Evolutionary conservation across 2,888 invertebrate species (phyloP).

Genomic region (Chymomyza fuscimana): DNA sequence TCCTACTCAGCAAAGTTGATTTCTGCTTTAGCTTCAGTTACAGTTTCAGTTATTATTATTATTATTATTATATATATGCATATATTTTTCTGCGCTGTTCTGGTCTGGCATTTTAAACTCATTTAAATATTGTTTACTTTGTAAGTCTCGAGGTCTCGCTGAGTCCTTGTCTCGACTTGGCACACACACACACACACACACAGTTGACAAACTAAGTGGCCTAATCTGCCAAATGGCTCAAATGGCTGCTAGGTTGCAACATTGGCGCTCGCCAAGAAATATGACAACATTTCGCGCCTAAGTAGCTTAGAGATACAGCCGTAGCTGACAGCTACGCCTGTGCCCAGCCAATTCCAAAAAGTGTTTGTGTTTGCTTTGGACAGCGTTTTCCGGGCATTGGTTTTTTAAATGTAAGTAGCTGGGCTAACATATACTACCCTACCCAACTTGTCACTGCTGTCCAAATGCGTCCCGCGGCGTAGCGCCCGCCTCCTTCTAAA

Average conservation of each 20-base stretch:
- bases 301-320: slow-evolving; percentile 38
- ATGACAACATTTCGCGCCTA: slow-evolving; percentile 56
- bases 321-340: slow-evolving; percentile 2
- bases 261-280: slow-evolving; percentile 37
- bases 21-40: slow-evolving; percentile 2
- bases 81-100: not conserved
- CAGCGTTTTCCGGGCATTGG: slow-evolving; percentile 44
- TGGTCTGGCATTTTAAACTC: slow-evolving; percentile 43
- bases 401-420: slow-evolving; percentile 17
- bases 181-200: not conserved
- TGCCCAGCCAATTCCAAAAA: slow-evolving; percentile 1
- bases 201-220: slow-evolving; percentile 56
- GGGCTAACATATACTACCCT: not conserved
- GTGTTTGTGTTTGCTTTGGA: not conserved
- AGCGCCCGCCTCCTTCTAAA: not conserved
- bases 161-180: not conserved
- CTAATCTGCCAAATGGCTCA: slow-evolving; percentile 62
- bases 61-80: not conserved
- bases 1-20: slow-evolving; percentile 39
- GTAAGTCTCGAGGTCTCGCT: slow-evolving; percentile 32
- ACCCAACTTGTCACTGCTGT: not conserved
- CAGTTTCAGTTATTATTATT: not conserved
- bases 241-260: not conserved
- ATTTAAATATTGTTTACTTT: slow-evolving; percentile 68
- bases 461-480: not conserved